These are phyloP conservation scores for Hippasteria phrygiana DNA, from an alignment of 53 echinoderm and acorn worm genomes.

Conservation along the genomic window DNA sequence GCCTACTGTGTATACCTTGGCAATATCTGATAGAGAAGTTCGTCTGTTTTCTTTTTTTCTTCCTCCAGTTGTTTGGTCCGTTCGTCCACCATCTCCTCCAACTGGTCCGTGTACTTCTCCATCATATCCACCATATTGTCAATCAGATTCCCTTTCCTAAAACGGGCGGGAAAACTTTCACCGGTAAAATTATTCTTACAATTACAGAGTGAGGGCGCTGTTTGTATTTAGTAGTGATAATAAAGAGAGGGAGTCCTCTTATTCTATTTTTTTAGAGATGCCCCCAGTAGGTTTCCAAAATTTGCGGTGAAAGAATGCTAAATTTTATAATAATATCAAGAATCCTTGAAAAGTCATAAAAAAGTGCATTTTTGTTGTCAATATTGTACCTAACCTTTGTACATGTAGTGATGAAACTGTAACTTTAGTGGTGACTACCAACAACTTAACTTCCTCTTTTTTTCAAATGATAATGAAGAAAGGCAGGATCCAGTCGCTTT, in stretches of 20 bases:
- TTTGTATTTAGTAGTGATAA: not conserved
- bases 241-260: not conserved
- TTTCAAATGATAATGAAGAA: too few relatives aligned
- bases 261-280: too few relatives aligned
- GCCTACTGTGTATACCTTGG: conserved; percentile 62
- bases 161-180: too few relatives aligned
- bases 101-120: conserved; percentile 87
- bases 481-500: too few relatives aligned
- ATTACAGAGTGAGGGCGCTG: not conserved
- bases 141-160: conserved; percentile 74
- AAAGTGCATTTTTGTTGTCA: not conserved
- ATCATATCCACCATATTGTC: conserved; percentile 91
- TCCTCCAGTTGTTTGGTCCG: conserved; percentile 81
- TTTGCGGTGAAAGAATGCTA: too few relatives aligned
- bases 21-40: conserved; percentile 76
- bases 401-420: too few relatives aligned
- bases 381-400: too few relatives aligned
- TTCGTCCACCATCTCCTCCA: conserved; percentile 86
- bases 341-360: not conserved
- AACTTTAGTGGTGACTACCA: too few relatives aligned
- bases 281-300: too few relatives aligned
- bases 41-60: conserved; percentile 84
- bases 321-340: too few relatives aligned
- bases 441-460: too few relatives aligned
- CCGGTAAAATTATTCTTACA: not conserved